Evolutionary conservation across 1,140 invertebrate species (phyloP).

Genomic region (Drosophila paulistorum): DNA sequence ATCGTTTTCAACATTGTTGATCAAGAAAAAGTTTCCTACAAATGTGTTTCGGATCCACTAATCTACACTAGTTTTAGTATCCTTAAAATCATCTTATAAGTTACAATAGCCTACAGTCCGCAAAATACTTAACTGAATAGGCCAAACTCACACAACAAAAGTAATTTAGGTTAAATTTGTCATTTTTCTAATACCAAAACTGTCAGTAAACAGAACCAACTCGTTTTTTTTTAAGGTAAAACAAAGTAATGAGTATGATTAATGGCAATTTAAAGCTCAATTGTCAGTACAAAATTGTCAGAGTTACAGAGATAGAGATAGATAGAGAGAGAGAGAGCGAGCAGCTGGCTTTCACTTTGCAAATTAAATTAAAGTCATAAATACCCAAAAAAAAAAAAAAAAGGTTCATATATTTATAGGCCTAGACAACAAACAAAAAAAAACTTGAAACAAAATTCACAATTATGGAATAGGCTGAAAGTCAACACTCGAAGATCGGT

Average conservation of each 20-base stretch:
- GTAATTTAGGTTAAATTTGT: too few species aligned
- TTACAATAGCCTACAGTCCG: too few species aligned
- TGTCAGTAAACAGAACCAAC: not conserved
- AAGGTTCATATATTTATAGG: not conserved
- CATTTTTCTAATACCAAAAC: too few species aligned
- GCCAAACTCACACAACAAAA: too few species aligned
- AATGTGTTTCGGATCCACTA: too few species aligned
- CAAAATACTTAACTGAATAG: too few species aligned
- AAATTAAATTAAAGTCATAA: not conserved
- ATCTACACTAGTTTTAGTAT: too few species aligned
- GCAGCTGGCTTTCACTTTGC: constrained; percentile 3
- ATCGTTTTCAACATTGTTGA: too few species aligned
- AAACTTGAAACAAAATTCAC: constrained; percentile 2
- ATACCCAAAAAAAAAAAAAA: not conserved
- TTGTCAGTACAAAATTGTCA: not conserved
- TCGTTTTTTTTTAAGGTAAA: not conserved
- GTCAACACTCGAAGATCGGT: not conserved
- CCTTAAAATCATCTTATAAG: too few species aligned
- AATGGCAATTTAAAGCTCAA: not conserved
- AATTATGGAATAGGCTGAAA: not conserved
- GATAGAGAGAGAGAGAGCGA: not conserved
- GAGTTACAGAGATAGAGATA: not conserved
- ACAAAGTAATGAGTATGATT: not conserved
- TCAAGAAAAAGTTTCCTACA: too few species aligned
- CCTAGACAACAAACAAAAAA: not conserved